Base-by-base conservation (phyloP, 1,140 invertebrate genomes). In the Venustaconcha ellipsiformis region DNA sequence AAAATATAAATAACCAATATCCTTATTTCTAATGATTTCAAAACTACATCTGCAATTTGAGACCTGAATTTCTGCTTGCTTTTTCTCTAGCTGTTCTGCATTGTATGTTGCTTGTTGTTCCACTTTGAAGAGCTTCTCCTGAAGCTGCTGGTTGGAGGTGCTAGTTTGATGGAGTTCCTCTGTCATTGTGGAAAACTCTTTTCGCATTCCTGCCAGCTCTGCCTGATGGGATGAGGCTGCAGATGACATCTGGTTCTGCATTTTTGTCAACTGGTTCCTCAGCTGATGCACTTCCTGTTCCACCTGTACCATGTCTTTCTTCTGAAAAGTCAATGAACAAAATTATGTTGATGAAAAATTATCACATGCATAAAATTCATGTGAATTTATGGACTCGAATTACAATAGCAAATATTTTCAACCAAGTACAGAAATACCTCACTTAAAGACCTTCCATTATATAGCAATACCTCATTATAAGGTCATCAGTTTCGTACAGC, bases 51-150 rank as follows among this genome's bases (percentile, higher is more conserved):
- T 48, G 37, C 37, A 48, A 48, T 11, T 48, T 23, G 18, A 62
- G 56, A 76, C 75, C 75, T 77, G 72, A 4, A 77, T 30, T 67
- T 77, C 75, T 18, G 69, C 63, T 30, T 77, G 65, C 63, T 63
- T 72, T 60, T 67, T 77, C 20, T 77, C 63, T 20, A 65, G 56
- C 66, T 77, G 70, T 20, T 72, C 75, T 57, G 6, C 20, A 14
- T 63, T 64, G 13, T 55, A 57, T n/a, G 57, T 30, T 20, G 72
- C 37, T 57, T 72, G 60, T 26, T 57, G 48, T 48, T 77, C 75
- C 64, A 77, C 30, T 15, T 71, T 58, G 14, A 64, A 23, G 3
- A 70, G 57, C 56, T 68, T 67, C 57, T 71, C 75, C 57, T 48
- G 62, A 8, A 77, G 64, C 37, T 13, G 55, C 17, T 0, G 12